phyloP scores from a whole-genome alignment of 2,797 vertebrate species.

The Chaetodon trifasciatus region DNA sequence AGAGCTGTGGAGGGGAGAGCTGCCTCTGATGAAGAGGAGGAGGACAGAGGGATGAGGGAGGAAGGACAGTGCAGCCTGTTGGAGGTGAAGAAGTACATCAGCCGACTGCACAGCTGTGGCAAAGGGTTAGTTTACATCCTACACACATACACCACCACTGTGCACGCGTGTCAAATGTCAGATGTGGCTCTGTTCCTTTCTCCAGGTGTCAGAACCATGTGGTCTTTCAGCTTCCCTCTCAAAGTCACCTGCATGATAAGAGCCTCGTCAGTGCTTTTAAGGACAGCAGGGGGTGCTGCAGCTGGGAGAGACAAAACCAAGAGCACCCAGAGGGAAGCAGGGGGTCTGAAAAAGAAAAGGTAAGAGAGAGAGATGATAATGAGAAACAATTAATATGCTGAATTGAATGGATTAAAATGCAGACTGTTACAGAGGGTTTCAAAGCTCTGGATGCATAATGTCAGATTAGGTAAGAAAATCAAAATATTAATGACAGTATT shows the following conservation, averaged over 20 bases:
- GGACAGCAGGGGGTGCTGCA: slow-evolving; percentile 43
- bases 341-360: slow-evolving; percentile 53
- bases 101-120: slow-evolving; percentile 63
- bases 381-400: background rate
- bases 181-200: background rate
- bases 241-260: slow-evolving; percentile 33
- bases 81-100: slow-evolving; percentile 73
- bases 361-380: slow-evolving; percentile 25
- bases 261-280: slow-evolving; percentile 7
- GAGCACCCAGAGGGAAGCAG: slow-evolving; percentile 29
- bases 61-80: slow-evolving; percentile 62
- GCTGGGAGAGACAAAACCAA: slow-evolving; percentile 27
- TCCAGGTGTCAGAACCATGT: slow-evolving; percentile 74
- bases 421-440: background rate
- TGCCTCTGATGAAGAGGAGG: slow-evolving; percentile 87
- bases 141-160: background rate
- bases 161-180: background rate
- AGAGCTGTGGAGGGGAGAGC: slow-evolving; percentile 87
- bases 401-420: background rate
- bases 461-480: background rate
- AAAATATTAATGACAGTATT: no score
- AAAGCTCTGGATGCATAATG: background rate
- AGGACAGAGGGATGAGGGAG: slow-evolving; percentile 57
- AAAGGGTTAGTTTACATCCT: slow-evolving; percentile 70
- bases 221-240: slow-evolving; percentile 48